Base-by-base conservation (phyloP, 2,113 vertebrate species). In the Drymodes brunneopygia region DNA sequence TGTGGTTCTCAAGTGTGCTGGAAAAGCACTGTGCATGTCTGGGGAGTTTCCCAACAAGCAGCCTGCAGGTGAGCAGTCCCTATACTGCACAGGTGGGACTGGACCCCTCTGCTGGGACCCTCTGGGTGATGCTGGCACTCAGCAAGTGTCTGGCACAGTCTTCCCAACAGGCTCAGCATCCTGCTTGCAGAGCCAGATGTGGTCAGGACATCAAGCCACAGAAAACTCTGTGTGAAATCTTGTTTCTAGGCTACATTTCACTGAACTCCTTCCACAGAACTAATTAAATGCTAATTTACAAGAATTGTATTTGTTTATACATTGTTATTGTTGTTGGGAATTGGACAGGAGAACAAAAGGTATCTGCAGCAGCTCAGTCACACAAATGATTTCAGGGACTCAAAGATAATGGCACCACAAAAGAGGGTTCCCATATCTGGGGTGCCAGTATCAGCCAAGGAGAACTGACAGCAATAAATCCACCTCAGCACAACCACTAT, bases 251-350 rank as follows among this genome's bases (percentile, higher is more conserved):
- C 51, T 90, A 31, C 5, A 0, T 80, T 22, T 81, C 60, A 18
- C 81, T 48, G 24, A 74, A 92, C 20, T 79, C 38, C 64, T 96
- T 94, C 78, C 64, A 75, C 56, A 47, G 50, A 92, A 82, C 40
- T 53, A 42, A 88, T 93, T 70, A 90, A 87, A 94, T 38, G 53
- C 23, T 92, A 69, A 86, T 94, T 96, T 95, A 84, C 72, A 92
- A 40, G 72, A 92, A 84, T 65, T 33, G 85, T 51, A 81, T 96
- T 95, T 94, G 45, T 94, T 91, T 92, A 54, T 36, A 61, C 48
- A 21, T 62, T 2, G 15, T 71, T 92, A 53, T 51, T 91, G 38
- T 73, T 94, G 31, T 83, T 82, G 81, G 61, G 8, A n/a, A 51
- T 75, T 15, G 13, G 44, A 69, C 3, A 2, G 44, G 65, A 66